Percentiles rank a stretch among this genome's conserved stretches.
Evolutionary conservation across 92 coral and sea anemone species (phyloP).

Genomic region (Zoanthus sociatus): DNA sequence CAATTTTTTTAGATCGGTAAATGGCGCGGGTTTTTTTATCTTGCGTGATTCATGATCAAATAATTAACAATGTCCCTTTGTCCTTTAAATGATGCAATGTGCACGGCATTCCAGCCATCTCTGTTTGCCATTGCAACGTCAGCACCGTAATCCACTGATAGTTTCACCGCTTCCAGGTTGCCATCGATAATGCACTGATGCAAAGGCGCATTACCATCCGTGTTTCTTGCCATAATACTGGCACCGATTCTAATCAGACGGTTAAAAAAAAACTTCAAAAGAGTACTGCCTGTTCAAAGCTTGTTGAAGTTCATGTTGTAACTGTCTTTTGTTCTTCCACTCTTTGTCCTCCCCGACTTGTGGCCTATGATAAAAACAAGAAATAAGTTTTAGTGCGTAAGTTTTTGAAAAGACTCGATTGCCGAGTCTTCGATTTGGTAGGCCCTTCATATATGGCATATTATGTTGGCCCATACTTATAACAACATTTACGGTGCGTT

Average conservation of each 20-base stretch:
- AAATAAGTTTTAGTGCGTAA: no score
- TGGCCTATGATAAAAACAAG: neutral
- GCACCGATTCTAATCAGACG: constrained; percentile 67
- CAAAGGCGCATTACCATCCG: constrained; percentile 73
- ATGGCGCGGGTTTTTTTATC: neutral
- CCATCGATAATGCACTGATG: constrained; percentile 85
- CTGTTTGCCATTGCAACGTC: constrained; percentile 70
- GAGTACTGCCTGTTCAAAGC: constrained; percentile 71
- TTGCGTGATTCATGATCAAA: constrained; percentile 63
- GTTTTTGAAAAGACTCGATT: no score
- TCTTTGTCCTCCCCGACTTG: constrained; percentile 12
- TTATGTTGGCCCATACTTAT: no score
- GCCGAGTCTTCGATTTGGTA: no score
- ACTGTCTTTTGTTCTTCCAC: neutral
- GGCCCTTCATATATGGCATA: no score
- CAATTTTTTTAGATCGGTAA: no score
- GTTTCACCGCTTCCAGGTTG: constrained; percentile 72
- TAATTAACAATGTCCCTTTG: constrained; percentile 75
- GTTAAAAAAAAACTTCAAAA: constrained; percentile 56
- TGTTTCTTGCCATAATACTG: constrained; percentile 67
- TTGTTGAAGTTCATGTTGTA: constrained; percentile 63
- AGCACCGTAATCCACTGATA: constrained; percentile 80
- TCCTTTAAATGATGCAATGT: constrained; percentile 75
- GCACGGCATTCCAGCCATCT: constrained; percentile 88
- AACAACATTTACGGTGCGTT: no score